Percentiles rank a stretch among this genome's conserved stretches.
These are phyloP conservation scores for Caerostris darwini DNA, from an alignment of 1,140 invertebrate species.

Conservation along the genomic window DNA sequence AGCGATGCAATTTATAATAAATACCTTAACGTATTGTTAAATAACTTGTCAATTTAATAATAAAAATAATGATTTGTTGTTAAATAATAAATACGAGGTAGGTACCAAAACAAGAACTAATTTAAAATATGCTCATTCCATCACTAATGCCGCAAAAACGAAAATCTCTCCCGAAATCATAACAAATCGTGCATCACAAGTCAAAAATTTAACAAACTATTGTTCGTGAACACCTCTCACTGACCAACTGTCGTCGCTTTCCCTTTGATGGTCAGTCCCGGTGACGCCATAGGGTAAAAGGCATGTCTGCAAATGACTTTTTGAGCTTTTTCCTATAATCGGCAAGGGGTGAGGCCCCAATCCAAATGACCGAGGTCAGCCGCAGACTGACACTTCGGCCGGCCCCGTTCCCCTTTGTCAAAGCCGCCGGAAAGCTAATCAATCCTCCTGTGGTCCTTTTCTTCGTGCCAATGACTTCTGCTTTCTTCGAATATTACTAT, in stretches of 20 bases:
- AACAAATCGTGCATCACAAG: no score
- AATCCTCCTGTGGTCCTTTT: background rate
- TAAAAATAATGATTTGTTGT: no score
- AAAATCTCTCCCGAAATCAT: no score
- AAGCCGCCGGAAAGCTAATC: slow-evolving; percentile 43
- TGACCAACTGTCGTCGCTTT: background rate
- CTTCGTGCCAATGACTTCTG: background rate
- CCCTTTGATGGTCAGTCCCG: background rate
- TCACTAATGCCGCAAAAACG: no score
- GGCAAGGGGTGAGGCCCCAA: slow-evolving; percentile 40
- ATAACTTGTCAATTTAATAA: no score
- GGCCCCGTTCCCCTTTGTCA: slow-evolving; percentile 57
- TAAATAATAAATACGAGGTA: no score
- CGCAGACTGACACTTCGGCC: slow-evolving; percentile 29
- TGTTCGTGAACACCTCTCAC: background rate
- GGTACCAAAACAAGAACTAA: no score
- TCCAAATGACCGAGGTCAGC: slow-evolving; percentile 66
- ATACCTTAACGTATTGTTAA: no score
- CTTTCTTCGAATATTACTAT: background rate
- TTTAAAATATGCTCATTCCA: no score
- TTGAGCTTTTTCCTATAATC: background rate
- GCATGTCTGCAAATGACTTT: slow-evolving; percentile 52
- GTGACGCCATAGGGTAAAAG: background rate
- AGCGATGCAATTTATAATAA: no score
- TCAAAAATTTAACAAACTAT: background rate